A percentile compares a stretch with the other conserved stretches of the same genome.
Evolutionary conservation across 2,888 invertebrate genomes (phyloP).

Genomic region (Diarsia rubi): DNA sequence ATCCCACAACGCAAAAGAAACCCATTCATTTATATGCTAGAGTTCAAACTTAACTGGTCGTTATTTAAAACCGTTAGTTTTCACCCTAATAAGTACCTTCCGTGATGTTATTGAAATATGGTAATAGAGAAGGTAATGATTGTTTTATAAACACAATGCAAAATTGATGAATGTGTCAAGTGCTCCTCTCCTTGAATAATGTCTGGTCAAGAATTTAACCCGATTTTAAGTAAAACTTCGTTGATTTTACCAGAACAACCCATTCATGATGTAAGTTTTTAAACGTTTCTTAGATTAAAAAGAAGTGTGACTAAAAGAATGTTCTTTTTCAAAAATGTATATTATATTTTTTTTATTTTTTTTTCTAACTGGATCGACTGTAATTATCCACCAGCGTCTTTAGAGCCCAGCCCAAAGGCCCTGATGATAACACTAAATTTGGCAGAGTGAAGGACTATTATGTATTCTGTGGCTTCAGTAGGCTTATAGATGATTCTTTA

Average conservation of each 20-base stretch:
- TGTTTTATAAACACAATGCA: not conserved
- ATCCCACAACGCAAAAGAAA: not conserved
- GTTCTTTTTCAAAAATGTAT: too few relatives aligned
- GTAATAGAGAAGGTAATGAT: not conserved
- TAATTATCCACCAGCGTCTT: too few relatives aligned
- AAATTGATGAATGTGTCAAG: conserved; percentile 1
- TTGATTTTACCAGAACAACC: conserved; percentile 73
- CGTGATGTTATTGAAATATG: conserved; percentile 16
- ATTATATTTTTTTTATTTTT: too few relatives aligned
- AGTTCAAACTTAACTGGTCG: conserved; percentile 39
- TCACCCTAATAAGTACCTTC: conserved; percentile 10
- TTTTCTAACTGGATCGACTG: too few relatives aligned
- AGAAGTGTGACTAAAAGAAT: not conserved
- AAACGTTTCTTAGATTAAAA: not conserved
- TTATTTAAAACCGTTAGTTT: conserved; percentile 7
- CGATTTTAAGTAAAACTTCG: conserved; percentile 52
- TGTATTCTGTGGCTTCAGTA: too few relatives aligned
- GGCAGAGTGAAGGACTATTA: not conserved
- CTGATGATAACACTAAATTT: not conserved
- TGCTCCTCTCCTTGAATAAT: conserved; percentile 12
- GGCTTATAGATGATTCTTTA: too few relatives aligned
- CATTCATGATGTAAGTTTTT: conserved; percentile 74
- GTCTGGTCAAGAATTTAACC: conserved; percentile 37
- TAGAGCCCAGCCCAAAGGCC: too few relatives aligned
- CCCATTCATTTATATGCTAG: not conserved